phyloP scores from a whole-genome alignment of 2,888 invertebrate genomes.

The Leptopilina myrica region DNA sequence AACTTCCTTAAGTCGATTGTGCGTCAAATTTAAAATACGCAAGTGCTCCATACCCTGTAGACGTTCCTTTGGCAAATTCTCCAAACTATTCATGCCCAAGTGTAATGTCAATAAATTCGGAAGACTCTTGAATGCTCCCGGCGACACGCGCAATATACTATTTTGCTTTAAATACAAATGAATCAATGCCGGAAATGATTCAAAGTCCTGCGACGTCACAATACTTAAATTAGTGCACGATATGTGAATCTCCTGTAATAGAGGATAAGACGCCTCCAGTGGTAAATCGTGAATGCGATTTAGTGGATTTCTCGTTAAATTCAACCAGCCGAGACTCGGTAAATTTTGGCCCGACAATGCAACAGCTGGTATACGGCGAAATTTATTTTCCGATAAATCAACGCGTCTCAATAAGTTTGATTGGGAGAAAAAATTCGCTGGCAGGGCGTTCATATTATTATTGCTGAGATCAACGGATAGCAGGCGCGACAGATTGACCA shows the following conservation, averaged over 20 bases:
- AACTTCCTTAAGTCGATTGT: constrained; percentile 88
- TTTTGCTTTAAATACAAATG: constrained; percentile 86
- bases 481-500: constrained; percentile 87
- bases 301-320: constrained; percentile 90
- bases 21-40: constrained; percentile 89
- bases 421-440: constrained; percentile 89
- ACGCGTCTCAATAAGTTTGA: constrained; percentile 85
- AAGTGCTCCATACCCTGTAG: constrained; percentile 88
- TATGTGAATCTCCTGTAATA: constrained; percentile 87
- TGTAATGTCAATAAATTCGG: constrained; percentile 89
- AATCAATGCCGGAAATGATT: constrained; percentile 87
- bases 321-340: constrained; percentile 85
- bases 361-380: constrained; percentile 87
- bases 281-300: constrained; percentile 85
- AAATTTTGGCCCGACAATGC: constrained; percentile 87
- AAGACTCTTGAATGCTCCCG: constrained; percentile 89
- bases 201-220: constrained; percentile 91
- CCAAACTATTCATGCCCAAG: constrained; percentile 89
- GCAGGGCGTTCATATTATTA: constrained; percentile 86
- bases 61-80: constrained; percentile 89
- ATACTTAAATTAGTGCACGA: constrained; percentile 89
- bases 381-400: constrained; percentile 88
- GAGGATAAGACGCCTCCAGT: constrained; percentile 84
- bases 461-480: constrained; percentile 86
- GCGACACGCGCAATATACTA: constrained; percentile 87